Evolutionary conservation across 2,113 vertebrate species (phyloP).

Genomic region (Cyanistes caeruleus): DNA sequence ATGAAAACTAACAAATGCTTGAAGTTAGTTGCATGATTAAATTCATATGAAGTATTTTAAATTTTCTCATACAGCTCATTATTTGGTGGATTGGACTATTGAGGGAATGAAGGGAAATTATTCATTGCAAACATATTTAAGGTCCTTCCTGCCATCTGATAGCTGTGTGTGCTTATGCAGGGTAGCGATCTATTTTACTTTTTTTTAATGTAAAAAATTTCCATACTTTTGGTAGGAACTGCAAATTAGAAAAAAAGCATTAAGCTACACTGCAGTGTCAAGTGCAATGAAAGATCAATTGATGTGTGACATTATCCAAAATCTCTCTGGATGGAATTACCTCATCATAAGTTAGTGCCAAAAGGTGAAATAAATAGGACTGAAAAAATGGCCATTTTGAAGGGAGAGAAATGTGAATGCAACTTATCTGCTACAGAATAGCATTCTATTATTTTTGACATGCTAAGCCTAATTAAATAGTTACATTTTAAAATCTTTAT

Average conservation of each 20-base stretch:
- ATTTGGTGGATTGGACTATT: background rate
- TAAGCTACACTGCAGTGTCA: background rate
- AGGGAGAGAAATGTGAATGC: background rate
- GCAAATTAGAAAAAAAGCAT: background rate
- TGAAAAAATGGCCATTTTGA: background rate
- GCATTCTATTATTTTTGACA: slow-evolving; percentile 11
- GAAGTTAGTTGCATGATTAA: background rate
- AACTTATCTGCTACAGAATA: background rate
- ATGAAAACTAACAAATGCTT: background rate
- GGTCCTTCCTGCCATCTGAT: background rate
- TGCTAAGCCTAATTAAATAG: background rate
- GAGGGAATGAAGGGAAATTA: background rate
- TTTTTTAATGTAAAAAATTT: background rate
- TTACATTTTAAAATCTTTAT: slow-evolving; percentile 41
- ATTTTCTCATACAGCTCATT: background rate
- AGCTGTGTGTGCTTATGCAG: background rate
- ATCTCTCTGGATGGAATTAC: background rate
- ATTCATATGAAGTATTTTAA: background rate
- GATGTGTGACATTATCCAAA: background rate
- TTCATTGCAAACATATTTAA: background rate
- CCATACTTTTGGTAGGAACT: background rate
- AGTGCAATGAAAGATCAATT: rapidly evolving
- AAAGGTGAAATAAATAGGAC: background rate
- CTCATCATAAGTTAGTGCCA: background rate
- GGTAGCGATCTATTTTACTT: rapidly evolving